Conservation (phyloP, 2,888 invertebrate species). For the Hypsopygia costalis region DNA sequence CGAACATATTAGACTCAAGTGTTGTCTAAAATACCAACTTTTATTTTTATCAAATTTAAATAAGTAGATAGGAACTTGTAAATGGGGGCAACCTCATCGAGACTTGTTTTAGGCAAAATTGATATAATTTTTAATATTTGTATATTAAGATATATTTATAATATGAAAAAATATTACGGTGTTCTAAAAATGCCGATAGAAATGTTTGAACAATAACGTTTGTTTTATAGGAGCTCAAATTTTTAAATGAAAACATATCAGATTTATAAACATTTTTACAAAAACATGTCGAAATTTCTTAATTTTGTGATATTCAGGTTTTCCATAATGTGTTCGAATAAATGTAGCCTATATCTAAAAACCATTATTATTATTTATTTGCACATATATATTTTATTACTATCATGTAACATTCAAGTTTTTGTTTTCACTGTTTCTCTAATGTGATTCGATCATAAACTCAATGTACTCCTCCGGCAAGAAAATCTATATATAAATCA, state of each 20-base stretch:
- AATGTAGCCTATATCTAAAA: no score
- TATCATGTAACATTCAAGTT: no score
- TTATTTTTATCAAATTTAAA: neutral
- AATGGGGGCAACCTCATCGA: neutral
- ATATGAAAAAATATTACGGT: neutral
- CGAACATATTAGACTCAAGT: neutral
- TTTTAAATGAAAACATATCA: conserved; percentile 41
- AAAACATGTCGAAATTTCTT: neutral
- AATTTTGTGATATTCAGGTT: no score
- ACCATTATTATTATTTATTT: no score
- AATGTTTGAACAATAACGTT: conserved; percentile 1
- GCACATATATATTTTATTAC: no score
- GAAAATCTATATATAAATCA: no score
- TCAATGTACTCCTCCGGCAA: no score
- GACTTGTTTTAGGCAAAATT: conserved; percentile 1
- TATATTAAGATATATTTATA: neutral
- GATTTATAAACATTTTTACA: conserved; percentile 28
- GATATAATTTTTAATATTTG: conserved; percentile 2
- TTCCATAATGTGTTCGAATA: no score
- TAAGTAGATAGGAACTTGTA: conserved; percentile 7
- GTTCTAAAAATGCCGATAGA: conserved; percentile 1
- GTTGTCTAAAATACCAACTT: neutral
- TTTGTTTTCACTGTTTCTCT: no score
- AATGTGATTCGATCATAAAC: no score
- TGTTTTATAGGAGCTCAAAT: conserved; percentile 9